Conservation (phyloP, 2,888 invertebrate genomes). For the Tolmerus cingulatus region DNA sequence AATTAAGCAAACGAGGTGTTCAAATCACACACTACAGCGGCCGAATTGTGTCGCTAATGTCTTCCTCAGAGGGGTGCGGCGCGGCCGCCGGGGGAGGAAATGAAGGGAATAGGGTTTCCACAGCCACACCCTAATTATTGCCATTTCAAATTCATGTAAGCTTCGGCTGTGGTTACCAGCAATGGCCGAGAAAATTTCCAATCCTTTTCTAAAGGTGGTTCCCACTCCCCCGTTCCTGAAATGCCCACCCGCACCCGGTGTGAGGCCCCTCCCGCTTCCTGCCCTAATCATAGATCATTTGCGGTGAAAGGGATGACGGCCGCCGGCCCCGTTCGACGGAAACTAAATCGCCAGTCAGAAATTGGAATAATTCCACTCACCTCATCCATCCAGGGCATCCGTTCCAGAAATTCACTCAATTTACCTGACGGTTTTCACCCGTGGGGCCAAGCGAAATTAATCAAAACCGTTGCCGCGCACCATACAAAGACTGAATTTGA, state of each 20-base stretch:
- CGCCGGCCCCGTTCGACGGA: background rate
- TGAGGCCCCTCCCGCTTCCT: background rate
- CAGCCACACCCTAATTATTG: slow-evolving; percentile 18
- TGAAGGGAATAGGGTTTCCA: background rate
- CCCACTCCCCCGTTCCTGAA: background rate
- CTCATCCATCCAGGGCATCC: slow-evolving; percentile 7
- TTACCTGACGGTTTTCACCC: slow-evolving; percentile 15
- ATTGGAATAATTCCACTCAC: slow-evolving; percentile 28
- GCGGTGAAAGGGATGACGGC: background rate
- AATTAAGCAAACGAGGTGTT: slow-evolving; percentile 9
- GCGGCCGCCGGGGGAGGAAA: background rate
- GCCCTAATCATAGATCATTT: slow-evolving; percentile 21
- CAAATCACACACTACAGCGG: background rate
- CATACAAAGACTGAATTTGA: slow-evolving; percentile 20
- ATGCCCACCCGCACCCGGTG: background rate
- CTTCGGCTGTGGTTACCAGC: background rate
- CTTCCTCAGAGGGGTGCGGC: background rate
- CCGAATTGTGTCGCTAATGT: slow-evolving; percentile 26
- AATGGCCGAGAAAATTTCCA: background rate
- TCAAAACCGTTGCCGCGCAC: slow-evolving; percentile 1
- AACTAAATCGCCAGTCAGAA: slow-evolving; percentile 4
- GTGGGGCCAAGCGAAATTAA: slow-evolving; percentile 1
- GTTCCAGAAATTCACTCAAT: slow-evolving; percentile 8
- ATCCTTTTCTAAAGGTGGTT: background rate
- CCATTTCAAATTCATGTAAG: slow-evolving; percentile 26